These are phyloP conservation scores for Drosophila colorata DNA, from an alignment of 2,888 invertebrate species.

Conservation along the genomic window DNA sequence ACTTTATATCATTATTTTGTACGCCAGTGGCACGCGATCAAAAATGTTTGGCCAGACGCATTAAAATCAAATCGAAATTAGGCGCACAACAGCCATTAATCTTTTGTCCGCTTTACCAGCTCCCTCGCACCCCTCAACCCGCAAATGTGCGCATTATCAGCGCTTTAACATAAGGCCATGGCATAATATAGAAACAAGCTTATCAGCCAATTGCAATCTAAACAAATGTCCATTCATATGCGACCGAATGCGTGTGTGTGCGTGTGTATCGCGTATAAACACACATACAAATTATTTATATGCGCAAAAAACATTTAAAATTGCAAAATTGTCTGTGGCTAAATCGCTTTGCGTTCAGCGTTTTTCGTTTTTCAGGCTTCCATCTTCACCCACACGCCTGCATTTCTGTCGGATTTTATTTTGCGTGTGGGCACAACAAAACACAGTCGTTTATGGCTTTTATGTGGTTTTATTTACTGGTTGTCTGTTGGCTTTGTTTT, in stretches of 20 bases:
- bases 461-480: constrained; percentile 70
- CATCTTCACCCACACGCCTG: constrained; percentile 19
- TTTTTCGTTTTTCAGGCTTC: constrained; percentile 12
- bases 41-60: constrained; percentile 58
- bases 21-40: constrained; percentile 44
- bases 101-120: constrained; percentile 45
- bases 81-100: constrained; percentile 69
- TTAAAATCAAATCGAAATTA: constrained; percentile 77
- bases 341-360: constrained; percentile 66
- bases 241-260: constrained; percentile 10
- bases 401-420: constrained; percentile 48
- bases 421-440: constrained; percentile 46
- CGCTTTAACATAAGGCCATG: constrained; percentile 56
- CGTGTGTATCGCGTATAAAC: constrained; percentile 1
- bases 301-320: constrained; percentile 66
- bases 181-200: constrained; percentile 50
- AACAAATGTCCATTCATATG: constrained; percentile 36
- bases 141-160: constrained; percentile 61
- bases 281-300: constrained; percentile 68
- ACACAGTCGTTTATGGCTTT: constrained; percentile 72
- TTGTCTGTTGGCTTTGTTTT: constrained; percentile 34
- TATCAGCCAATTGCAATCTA: constrained; percentile 73
- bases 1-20: constrained; percentile 34
- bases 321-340: constrained; percentile 79
- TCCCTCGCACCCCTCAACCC: neutral